phyloP scores from a whole-genome alignment of 2,797 vertebrate genomes.

The Tadarida brasiliensis region DNA sequence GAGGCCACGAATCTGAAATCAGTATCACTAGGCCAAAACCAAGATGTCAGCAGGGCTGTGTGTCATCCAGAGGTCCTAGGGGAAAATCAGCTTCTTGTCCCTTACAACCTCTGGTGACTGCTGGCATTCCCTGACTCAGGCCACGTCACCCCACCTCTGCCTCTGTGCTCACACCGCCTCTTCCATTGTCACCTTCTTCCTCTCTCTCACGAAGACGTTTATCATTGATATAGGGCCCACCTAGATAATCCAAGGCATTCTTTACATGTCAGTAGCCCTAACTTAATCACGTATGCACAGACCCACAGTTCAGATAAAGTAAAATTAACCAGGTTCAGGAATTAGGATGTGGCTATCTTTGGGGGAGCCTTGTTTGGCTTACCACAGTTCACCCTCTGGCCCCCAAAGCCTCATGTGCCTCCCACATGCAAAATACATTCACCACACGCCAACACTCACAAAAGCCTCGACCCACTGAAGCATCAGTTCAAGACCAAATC shows the following conservation, averaged over 20 bases:
- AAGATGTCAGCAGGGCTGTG: not conserved
- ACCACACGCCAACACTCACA: no score
- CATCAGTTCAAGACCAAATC: not conserved
- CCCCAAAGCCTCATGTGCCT: not conserved
- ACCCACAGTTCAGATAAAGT: not conserved
- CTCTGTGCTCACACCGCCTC: not conserved
- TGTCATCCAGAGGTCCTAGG: not conserved
- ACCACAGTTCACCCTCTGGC: not conserved
- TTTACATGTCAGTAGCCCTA: not conserved
- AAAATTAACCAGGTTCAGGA: not conserved
- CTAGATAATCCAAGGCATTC: not conserved
- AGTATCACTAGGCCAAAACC: not conserved
- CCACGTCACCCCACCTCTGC: not conserved
- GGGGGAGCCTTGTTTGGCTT: not conserved
- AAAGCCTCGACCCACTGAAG: not conserved
- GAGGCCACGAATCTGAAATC: not conserved
- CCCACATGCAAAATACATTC: not conserved
- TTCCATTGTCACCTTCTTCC: not conserved
- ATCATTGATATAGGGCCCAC: not conserved
- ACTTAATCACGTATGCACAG: not conserved
- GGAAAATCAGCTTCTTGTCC: no score
- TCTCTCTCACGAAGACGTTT: not conserved
- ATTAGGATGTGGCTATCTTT: not conserved
- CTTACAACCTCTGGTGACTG: not conserved
- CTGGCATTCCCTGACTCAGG: not conserved